phyloP scores from a whole-genome alignment of 2,113 vertebrate genomes.

The Recurvirostra avosetta region DNA sequence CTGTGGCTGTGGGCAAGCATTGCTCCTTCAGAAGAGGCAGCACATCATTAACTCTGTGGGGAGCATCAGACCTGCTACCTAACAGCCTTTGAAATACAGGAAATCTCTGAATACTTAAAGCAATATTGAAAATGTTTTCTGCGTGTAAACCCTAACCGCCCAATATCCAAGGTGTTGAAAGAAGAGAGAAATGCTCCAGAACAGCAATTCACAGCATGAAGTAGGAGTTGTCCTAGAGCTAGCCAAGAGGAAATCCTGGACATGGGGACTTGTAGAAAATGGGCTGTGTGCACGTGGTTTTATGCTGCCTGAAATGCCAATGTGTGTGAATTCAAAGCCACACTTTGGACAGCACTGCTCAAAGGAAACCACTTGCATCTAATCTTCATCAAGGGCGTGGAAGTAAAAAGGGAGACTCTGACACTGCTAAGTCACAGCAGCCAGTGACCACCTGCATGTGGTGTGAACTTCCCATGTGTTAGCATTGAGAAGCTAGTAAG shows the following conservation, averaged over 20 bases:
- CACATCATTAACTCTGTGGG: background rate
- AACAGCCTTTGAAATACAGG: background rate
- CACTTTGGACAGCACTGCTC: background rate
- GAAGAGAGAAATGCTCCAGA: background rate
- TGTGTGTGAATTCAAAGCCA: background rate
- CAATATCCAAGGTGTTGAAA: background rate
- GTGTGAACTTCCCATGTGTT: background rate
- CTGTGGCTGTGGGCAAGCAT: background rate
- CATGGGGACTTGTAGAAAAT: background rate
- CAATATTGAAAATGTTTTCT: background rate
- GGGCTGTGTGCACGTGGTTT: background rate
- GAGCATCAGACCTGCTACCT: background rate
- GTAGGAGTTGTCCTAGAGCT: background rate
- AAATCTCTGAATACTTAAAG: background rate
- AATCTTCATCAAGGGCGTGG: background rate
- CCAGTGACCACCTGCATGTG: accelerated
- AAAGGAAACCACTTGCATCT: background rate
- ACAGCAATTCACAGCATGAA: background rate
- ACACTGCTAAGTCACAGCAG: background rate
- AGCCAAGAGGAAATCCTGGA: background rate
- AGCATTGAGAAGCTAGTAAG: background rate
- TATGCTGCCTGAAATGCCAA: background rate
- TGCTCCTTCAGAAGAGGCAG: background rate
- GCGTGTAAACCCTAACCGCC: background rate
- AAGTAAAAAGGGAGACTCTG: background rate